Conservation (phyloP, 2,888 invertebrate species). For the Criorhina ranunculi region DNA sequence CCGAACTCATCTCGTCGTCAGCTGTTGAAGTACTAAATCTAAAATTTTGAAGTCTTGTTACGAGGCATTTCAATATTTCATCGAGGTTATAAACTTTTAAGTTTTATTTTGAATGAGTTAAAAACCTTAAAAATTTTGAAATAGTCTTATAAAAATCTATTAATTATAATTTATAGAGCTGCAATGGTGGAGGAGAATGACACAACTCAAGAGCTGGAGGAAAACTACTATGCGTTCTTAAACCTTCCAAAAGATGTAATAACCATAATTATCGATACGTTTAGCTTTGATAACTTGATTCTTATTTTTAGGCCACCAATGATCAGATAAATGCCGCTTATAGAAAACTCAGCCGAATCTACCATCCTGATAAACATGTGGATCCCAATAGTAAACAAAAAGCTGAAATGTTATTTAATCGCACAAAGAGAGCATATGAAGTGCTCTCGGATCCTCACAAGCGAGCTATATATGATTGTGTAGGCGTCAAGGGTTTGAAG, state of each 20-base stretch:
- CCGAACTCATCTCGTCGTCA: constrained; percentile 12
- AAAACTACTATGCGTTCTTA: constrained; percentile 94
- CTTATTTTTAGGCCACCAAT: constrained; percentile 89
- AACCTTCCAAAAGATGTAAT: constrained; percentile 93
- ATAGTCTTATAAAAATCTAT: constrained; percentile 16
- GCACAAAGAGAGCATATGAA: constrained; percentile 97
- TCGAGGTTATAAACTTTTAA: constrained; percentile 62
- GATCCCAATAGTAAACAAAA: constrained; percentile 93
- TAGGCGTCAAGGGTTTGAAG: constrained; percentile 95
- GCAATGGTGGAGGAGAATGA: constrained; percentile 59
- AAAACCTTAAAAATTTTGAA: constrained; percentile 38
- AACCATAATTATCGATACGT: constrained; percentile 31
- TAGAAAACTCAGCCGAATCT: constrained; percentile 94
- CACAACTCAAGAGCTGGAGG: constrained; percentile 86
- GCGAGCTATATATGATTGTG: constrained; percentile 96
- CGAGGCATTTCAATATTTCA: constrained; percentile 41
- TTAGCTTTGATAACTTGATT: constrained; percentile 57
- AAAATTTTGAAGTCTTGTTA: constrained; percentile 58
- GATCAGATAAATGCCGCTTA: constrained; percentile 98
- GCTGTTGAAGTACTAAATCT: constrained; percentile 39
- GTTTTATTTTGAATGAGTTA: constrained; percentile 51
- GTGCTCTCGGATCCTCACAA: constrained; percentile 96
- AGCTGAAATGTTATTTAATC: constrained; percentile 96
- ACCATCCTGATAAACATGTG: constrained; percentile 98
- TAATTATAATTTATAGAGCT: constrained; percentile 1